These are phyloP conservation scores for Bursaphelenchus okinawaensis DNA, from an alignment of 2,888 invertebrate species.

Conservation along the genomic window DNA sequence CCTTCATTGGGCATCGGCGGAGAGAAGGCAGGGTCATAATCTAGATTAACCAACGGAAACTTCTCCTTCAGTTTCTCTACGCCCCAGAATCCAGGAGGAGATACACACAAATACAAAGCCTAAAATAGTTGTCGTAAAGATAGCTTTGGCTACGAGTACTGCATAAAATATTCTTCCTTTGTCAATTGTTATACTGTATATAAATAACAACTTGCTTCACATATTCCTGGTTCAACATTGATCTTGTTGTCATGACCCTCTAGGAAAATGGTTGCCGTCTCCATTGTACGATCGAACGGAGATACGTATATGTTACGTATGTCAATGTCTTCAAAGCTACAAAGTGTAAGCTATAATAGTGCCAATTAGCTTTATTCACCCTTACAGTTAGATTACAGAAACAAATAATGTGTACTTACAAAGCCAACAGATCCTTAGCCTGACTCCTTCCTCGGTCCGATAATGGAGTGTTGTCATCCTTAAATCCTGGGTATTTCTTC, in stretches of 20 bases:
- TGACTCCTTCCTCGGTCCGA: slow-evolving; percentile 43
- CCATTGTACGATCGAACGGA: slow-evolving; percentile 52
- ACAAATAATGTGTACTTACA: slow-evolving; percentile 13
- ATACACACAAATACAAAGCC: slow-evolving; percentile 50
- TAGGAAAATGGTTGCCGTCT: slow-evolving; percentile 43
- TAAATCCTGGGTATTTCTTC: slow-evolving; percentile 24
- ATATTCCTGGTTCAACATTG: slow-evolving; percentile 51
- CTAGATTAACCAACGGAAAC: slow-evolving; percentile 38
- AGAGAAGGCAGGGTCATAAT: slow-evolving; percentile 40
- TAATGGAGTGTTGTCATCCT: slow-evolving; percentile 47
- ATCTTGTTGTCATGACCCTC: slow-evolving; percentile 36
- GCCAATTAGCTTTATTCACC: no score
- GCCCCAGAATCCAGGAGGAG: slow-evolving; percentile 42
- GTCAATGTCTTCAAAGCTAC: slow-evolving; percentile 10
- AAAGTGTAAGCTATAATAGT: background rate
- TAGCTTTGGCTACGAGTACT: no score
- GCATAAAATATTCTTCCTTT: no score
- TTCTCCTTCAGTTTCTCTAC: slow-evolving; percentile 39
- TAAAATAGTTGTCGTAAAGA: no score
- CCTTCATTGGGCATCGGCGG: slow-evolving; percentile 34
- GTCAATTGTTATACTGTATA: no score
- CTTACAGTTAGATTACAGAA: background rate
- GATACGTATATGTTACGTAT: slow-evolving; percentile 41
- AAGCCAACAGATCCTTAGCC: slow-evolving; percentile 27
- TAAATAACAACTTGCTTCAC: slow-evolving; percentile 25